Evolutionary conservation across 2,888 invertebrate species (phyloP).

Genomic region (Lepidocyrtinus sp.): DNA sequence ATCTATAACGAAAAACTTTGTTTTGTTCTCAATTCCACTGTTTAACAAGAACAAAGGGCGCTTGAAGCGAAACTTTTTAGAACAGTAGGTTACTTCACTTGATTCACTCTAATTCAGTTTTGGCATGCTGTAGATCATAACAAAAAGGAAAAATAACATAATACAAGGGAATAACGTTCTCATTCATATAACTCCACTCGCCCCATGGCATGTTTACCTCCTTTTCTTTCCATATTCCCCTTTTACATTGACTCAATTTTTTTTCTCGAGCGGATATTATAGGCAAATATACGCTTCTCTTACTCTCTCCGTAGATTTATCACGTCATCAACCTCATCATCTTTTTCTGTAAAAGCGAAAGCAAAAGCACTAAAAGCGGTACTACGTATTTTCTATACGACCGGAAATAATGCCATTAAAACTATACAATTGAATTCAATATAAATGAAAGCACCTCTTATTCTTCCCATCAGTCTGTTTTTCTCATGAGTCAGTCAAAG

Average conservation of each 20-base stretch:
- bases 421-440: constrained; percentile 18
- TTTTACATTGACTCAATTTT: too few relatives aligned
- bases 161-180: neutral
- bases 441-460: constrained; percentile 12
- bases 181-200: constrained; percentile 8
- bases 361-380: too few relatives aligned
- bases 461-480: constrained; percentile 11
- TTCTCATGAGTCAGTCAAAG: constrained; percentile 16
- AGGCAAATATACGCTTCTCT: too few relatives aligned
- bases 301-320: too few relatives aligned
- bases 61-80: neutral
- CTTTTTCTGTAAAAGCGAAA: neutral
- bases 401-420: constrained; percentile 43
- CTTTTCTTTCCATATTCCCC: too few relatives aligned
- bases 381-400: constrained; percentile 3
- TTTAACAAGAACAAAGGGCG: neutral
- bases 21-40: neutral
- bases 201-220: constrained; percentile 5
- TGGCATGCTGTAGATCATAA: neutral
- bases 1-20: too few relatives aligned
- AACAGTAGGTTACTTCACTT: constrained; percentile 1
- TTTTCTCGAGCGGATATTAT: too few relatives aligned
- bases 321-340: constrained; percentile 7
- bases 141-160: constrained; percentile 1
- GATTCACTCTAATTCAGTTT: neutral